phyloP scores from a whole-genome alignment of 2,888 invertebrate species.

The Drosophila rellima region DNA sequence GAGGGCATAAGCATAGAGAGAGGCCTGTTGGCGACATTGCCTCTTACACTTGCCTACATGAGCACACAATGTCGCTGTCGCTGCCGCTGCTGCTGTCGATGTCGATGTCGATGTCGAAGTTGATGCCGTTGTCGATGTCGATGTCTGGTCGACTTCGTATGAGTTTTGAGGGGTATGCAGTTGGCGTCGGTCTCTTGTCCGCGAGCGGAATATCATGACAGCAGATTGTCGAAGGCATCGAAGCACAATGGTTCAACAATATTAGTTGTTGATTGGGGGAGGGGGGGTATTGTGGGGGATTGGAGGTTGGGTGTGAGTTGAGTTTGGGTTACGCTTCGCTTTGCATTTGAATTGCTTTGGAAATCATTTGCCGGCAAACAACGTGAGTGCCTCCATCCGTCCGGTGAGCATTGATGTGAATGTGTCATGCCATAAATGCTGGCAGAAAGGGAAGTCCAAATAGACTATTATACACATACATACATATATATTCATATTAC shows the following conservation, averaged over 20 bases:
- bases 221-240: slow-evolving; percentile 72
- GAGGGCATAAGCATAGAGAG: slow-evolving; percentile 1
- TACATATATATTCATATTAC: slow-evolving; percentile 21
- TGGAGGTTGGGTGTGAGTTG: slow-evolving; percentile 5
- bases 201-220: slow-evolving; percentile 57
- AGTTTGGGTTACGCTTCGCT: slow-evolving; percentile 28
- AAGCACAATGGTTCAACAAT: slow-evolving; percentile 69
- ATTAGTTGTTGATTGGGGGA: slow-evolving; percentile 56
- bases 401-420: slow-evolving; percentile 52
- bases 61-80: slow-evolving; percentile 12
- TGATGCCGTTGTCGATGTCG: slow-evolving; percentile 26
- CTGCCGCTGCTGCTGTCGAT: slow-evolving; percentile 16
- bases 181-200: slow-evolving; percentile 25
- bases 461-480: slow-evolving; percentile 15
- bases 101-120: slow-evolving; percentile 12
- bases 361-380: slow-evolving; percentile 73
- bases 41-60: slow-evolving; percentile 39
- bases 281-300: neutral
- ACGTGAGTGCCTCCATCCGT: slow-evolving; percentile 60
- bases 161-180: slow-evolving; percentile 25
- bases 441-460: neutral
- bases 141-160: slow-evolving; percentile 37
- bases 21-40: slow-evolving; percentile 36
- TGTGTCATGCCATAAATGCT: slow-evolving; percentile 53
- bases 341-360: slow-evolving; percentile 70